Evolutionary conservation across 2,888 invertebrate genomes (phyloP).

Genomic region (Lampropteryx suffumata): DNA sequence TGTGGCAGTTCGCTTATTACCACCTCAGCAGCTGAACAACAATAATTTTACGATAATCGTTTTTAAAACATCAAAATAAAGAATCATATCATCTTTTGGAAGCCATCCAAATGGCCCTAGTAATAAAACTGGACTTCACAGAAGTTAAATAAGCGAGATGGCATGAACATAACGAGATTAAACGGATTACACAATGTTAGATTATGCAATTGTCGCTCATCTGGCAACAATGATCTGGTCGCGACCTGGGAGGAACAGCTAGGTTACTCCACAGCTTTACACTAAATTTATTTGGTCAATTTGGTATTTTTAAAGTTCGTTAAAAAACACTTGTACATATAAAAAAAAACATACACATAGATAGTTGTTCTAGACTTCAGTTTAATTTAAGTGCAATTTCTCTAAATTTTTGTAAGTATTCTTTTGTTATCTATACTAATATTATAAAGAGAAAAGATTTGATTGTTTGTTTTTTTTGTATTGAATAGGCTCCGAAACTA

Average conservation of each 20-base stretch:
- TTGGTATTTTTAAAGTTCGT: too few species aligned
- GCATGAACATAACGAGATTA: constrained; percentile 22
- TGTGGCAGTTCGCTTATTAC: constrained; percentile 8
- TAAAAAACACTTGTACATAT: too few species aligned
- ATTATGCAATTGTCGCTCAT: constrained; percentile 23
- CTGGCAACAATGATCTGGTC: constrained; percentile 19
- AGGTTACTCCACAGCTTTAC: too few species aligned
- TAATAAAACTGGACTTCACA: constrained; percentile 1
- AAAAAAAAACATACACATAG: too few species aligned
- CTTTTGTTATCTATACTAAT: too few species aligned
- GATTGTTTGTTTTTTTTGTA: too few species aligned
- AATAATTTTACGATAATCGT: constrained; percentile 17
- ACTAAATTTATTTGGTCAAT: too few species aligned
- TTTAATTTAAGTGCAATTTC: too few species aligned
- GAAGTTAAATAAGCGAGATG: background rate
- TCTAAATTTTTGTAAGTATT: too few species aligned
- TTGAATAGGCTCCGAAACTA: too few species aligned
- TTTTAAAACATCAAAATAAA: constrained; percentile 17
- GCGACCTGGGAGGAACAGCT: background rate
- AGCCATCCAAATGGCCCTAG: constrained; percentile 11
- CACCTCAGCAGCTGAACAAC: constrained; percentile 1
- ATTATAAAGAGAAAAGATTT: too few species aligned
- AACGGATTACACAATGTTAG: constrained; percentile 24
- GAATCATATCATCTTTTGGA: constrained; percentile 15
- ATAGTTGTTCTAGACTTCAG: too few species aligned